Conservation (phyloP, 2,888 invertebrate genomes). For the Alloscopus bannaensis region DNA sequence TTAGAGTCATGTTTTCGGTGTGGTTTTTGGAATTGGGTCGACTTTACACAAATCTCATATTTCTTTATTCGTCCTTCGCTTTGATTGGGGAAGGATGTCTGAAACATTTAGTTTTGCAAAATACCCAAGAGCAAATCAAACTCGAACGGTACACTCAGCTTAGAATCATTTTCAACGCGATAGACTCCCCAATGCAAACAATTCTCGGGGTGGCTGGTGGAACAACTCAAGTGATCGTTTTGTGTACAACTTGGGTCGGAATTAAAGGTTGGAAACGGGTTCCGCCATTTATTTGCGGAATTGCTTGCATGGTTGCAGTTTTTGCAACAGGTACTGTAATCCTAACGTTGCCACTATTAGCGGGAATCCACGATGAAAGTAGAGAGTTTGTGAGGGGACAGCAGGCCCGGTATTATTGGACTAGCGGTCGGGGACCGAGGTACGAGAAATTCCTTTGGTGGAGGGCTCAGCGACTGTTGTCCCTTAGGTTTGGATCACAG, state of each 20-base stretch:
- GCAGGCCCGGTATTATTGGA: background rate
- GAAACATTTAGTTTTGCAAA: background rate
- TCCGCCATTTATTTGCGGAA: background rate
- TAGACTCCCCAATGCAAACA: conserved; percentile 13
- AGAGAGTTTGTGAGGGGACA: background rate
- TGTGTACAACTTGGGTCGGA: background rate
- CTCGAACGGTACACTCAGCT: conserved; percentile 3
- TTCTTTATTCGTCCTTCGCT: too few species aligned
- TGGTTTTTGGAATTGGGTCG: too few species aligned
- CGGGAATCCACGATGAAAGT: conserved; percentile 14
- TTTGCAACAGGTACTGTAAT: background rate
- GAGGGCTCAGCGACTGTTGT: conserved; percentile 18
- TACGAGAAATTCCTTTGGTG: background rate
- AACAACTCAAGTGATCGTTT: conserved; percentile 1
- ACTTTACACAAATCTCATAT: too few species aligned
- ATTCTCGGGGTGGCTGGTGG: background rate
- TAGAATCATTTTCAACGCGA: conserved; percentile 18
- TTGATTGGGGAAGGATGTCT: background rate
- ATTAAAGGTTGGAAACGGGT: conserved; percentile 13
- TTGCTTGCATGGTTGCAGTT: background rate
- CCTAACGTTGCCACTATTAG: background rate
- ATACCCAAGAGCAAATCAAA: background rate
- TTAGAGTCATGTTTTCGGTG: too few species aligned
- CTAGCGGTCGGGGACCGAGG: background rate
- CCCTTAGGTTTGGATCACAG: conserved; percentile 8